phyloP scores from a whole-genome alignment of 2,888 invertebrate genomes.

The Rhingia rostrata region DNA sequence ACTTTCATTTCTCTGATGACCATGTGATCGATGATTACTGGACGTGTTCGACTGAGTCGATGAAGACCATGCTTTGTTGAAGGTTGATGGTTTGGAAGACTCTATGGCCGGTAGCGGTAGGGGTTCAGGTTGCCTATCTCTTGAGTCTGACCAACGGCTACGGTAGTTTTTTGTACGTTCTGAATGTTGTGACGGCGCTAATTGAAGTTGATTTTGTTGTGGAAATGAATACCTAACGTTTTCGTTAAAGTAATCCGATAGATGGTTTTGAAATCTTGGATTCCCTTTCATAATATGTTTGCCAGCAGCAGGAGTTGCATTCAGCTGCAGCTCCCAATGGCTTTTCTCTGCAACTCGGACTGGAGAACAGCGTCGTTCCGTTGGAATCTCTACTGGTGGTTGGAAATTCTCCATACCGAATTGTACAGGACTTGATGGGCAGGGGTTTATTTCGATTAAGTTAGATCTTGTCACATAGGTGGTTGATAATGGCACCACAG shows the following conservation, averaged over 20 bases:
- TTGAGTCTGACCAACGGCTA: constrained; percentile 36
- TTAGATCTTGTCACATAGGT: constrained; percentile 50
- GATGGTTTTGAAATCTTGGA: constrained; percentile 13
- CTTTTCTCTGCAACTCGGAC: not conserved
- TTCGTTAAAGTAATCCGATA: constrained; percentile 9
- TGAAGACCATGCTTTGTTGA: constrained; percentile 32
- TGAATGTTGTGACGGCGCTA: too few relatives aligned
- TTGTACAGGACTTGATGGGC: constrained; percentile 77
- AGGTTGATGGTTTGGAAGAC: constrained; percentile 13
- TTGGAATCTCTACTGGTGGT: constrained; percentile 76
- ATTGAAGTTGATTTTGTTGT: not conserved
- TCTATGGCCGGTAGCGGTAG: not conserved
- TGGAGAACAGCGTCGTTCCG: constrained; percentile 76
- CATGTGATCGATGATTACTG: constrained; percentile 16
- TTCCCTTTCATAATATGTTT: not conserved
- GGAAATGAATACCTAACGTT: not conserved
- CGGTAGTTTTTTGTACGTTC: not conserved
- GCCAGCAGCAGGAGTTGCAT: not conserved
- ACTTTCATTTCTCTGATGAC: constrained; percentile 5
- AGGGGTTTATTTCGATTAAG: constrained; percentile 55
- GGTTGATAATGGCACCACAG: constrained; percentile 12
- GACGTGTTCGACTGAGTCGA: constrained; percentile 9
- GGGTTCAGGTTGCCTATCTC: constrained; percentile 10
- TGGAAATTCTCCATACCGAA: constrained; percentile 54
- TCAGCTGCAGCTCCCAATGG: constrained; percentile 21